Evolutionary conservation across 2,797 vertebrate species (phyloP), one percentile per base, ranked within the genome.

Genomic region (Nothura maculosa): DNA sequence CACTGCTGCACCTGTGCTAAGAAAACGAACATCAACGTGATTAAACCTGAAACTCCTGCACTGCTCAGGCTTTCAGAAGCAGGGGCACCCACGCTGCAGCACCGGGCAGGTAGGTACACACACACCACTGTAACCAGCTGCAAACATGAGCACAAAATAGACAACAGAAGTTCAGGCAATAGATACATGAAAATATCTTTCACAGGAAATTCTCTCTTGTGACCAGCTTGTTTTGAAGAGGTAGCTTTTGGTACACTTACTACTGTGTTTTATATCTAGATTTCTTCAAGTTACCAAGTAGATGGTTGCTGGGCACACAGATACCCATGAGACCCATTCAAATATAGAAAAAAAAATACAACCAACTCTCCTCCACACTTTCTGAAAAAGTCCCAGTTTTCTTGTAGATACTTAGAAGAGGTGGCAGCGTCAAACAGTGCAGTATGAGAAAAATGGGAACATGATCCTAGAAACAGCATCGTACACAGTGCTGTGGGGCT

Each of bases 1-100:
- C 99, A 99, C 98, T 99, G 99, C 99, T 99, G 99, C 99, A 99
- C 99, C 99, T 99, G 99, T 98, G 99, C 99, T 99, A 98, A 98
- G 99, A 98, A 98, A 99, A 99, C 87, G 96, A 99, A 99, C 98
- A 98, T 97, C 98, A 96, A 95, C 96, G 98, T 98, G 98, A 99
- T 99, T 99, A 99, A 99, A 99, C 98, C 98, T 95, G 98, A 93
- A 97, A 96, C 83, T 66, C 75, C 57, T 96, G 94, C 91, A 57
- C 9, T 2, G 0, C 40, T 27, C 8, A 0, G 32, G 10, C 21
- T 21, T 14, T 18, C 15, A 34, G 70, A 48, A 45, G 63, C 38
- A n/a, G 34, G 36, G 43, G 16, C 2, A 6, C 25, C 67, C 3
- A 50, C 14, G 22, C 30, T 21, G 14, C 4, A 38, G 42, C 30